Evolutionary conservation across 2,113 vertebrate genomes (phyloP).

Genomic region (Misgurnus mizolepis): DNA sequence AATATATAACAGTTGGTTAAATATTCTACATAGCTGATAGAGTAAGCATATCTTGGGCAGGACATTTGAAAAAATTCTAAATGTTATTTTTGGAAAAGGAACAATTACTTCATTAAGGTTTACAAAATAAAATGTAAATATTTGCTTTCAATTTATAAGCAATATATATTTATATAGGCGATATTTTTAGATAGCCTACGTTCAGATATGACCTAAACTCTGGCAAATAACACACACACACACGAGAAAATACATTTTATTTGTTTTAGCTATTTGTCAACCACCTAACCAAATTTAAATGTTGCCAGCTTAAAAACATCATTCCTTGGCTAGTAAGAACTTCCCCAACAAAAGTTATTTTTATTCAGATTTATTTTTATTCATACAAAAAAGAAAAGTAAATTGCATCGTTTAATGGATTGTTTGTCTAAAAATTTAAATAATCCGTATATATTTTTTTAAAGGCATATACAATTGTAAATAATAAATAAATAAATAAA

Average conservation of each 20-base stretch:
- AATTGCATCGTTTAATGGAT: too few species aligned
- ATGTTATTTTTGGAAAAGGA: too few species aligned
- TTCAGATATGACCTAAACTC: background rate
- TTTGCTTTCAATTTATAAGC: background rate
- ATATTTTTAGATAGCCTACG: background rate
- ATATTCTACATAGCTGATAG: too few species aligned
- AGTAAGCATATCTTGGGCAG: too few species aligned
- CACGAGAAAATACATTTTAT: background rate
- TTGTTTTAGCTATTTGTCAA: background rate
- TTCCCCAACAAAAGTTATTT: background rate
- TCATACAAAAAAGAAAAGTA: background rate
- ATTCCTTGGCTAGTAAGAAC: background rate
- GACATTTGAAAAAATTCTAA: too few species aligned
- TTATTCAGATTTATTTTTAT: background rate
- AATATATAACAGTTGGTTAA: too few species aligned
- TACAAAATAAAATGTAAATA: background rate
- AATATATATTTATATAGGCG: too few species aligned
- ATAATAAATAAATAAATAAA: too few species aligned
- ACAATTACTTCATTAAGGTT: too few species aligned
- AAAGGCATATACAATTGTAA: too few species aligned
- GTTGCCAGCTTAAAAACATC: background rate
- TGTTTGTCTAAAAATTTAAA: too few species aligned
- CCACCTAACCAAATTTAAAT: background rate
- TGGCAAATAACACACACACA: background rate
- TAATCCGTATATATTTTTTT: too few species aligned